These are phyloP conservation scores for Pomatorhinus ruficollis DNA, from an alignment of 2,113 vertebrate genomes.

Conservation along the genomic window DNA sequence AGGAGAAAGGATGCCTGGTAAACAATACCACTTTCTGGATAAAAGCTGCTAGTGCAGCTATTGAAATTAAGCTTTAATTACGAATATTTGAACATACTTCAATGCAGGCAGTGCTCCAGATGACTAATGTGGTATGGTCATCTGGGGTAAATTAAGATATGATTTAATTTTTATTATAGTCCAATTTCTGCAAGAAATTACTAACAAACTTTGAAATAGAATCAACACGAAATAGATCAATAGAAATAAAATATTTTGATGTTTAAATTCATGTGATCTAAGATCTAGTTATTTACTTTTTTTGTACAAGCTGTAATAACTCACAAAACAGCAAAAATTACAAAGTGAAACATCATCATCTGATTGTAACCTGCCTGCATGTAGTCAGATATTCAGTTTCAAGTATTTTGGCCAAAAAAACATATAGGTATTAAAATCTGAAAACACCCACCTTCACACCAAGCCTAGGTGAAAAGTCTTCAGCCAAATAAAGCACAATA, in stretches of 20 bases:
- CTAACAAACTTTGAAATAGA: neutral
- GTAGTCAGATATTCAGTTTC: neutral
- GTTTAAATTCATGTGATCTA: neutral
- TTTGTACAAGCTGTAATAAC: neutral
- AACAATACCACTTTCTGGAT: neutral
- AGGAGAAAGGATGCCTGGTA: neutral
- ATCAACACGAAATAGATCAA: neutral
- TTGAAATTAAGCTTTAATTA: neutral
- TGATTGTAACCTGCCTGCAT: neutral
- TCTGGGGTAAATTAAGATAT: neutral
- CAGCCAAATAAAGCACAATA: neutral
- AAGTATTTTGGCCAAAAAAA: neutral
- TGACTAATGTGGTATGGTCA: neutral
- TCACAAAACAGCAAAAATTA: neutral
- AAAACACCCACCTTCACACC: neutral
- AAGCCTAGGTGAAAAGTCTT: neutral
- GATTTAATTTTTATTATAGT: neutral
- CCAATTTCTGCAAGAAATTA: neutral
- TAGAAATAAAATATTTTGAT: neutral
- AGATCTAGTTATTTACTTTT: neutral
- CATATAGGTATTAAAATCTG: neutral
- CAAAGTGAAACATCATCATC: neutral
- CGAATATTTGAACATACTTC: neutral
- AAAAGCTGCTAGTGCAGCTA: neutral
- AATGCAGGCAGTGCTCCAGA: neutral